These are phyloP conservation scores for Orientallactaga sibirica DNA, from an alignment of 2,797 vertebrate genomes.

Conservation along the genomic window DNA sequence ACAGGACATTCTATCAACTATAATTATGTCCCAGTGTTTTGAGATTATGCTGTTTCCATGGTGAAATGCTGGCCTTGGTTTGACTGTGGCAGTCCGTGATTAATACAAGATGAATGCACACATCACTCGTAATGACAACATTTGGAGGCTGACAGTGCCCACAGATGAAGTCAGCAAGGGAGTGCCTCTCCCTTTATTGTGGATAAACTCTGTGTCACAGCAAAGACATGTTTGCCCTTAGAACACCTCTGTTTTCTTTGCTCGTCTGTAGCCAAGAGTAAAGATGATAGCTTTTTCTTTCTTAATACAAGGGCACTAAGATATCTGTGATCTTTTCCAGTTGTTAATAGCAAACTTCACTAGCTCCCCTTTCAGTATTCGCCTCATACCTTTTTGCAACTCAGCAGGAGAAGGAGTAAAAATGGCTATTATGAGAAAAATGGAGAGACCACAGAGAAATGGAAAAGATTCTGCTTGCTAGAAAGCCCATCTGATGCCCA, in stretches of 20 bases:
- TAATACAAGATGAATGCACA: conserved; percentile 56
- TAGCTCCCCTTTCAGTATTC: background rate
- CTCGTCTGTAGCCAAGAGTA: background rate
- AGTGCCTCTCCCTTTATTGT: conserved; percentile 33
- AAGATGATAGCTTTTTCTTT: background rate
- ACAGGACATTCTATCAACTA: background rate
- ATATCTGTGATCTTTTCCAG: background rate
- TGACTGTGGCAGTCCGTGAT: conserved; percentile 59
- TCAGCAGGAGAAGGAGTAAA: background rate
- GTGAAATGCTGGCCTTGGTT: conserved; percentile 61
- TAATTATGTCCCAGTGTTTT: conserved; percentile 51
- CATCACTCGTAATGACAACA: background rate
- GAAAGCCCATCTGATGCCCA: background rate
- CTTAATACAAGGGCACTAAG: background rate
- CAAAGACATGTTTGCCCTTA: background rate
- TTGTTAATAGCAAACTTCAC: background rate
- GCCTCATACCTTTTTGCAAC: background rate
- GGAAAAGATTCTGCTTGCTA: background rate
- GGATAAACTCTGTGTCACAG: conserved; percentile 12
- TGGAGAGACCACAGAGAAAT: background rate
- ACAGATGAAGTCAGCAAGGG: conserved; percentile 61
- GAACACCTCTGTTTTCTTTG: background rate
- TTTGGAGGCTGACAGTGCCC: conserved; percentile 13
- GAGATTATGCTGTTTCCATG: conserved; percentile 53
- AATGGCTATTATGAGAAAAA: background rate